Evolutionary conservation across 1,140 invertebrate species (phyloP).

Genomic region (Phymorhynchus buccinoides): DNA sequence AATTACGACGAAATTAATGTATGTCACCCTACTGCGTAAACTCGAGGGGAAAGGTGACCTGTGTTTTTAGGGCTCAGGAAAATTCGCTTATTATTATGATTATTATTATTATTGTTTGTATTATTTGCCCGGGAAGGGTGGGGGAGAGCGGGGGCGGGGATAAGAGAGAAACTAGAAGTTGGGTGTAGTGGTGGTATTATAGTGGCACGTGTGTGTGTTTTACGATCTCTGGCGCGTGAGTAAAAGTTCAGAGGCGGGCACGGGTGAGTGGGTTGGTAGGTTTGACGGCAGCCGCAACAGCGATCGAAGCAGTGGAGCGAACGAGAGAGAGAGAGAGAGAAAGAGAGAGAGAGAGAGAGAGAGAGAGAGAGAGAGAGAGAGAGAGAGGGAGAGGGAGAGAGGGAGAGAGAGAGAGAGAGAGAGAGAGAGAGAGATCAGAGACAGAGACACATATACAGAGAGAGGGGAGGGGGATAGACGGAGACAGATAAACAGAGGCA

Average conservation of each 20-base stretch:
- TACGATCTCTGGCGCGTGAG: neutral
- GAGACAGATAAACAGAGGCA: too few relatives aligned
- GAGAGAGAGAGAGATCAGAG: too few relatives aligned
- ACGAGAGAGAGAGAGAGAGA: too few relatives aligned
- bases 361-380: too few relatives aligned
- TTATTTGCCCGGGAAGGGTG: neutral
- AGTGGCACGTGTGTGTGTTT: conserved; percentile 4
- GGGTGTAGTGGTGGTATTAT: neutral
- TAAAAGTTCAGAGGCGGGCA: neutral
- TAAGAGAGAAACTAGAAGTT: neutral
- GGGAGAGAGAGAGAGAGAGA: too few relatives aligned
- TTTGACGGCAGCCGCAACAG: neutral
- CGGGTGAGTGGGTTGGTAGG: neutral
- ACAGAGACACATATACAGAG: too few relatives aligned
- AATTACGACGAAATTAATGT: neutral
- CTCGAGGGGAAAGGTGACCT: neutral
- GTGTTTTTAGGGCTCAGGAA: neutral
- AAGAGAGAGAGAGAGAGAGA: too few relatives aligned
- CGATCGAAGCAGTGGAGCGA: neutral
- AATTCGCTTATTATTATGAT: neutral
- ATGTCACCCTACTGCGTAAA: neutral
- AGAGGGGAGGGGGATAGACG: too few relatives aligned
- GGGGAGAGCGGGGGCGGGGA: neutral
- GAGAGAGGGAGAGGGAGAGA: too few relatives aligned
- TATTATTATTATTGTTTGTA: too few relatives aligned